A percentile compares a stretch with the other conserved stretches of the same genome.
Evolutionary conservation across 2,113 vertebrate genomes (phyloP).

Genomic region (Lampris incognitus): DNA sequence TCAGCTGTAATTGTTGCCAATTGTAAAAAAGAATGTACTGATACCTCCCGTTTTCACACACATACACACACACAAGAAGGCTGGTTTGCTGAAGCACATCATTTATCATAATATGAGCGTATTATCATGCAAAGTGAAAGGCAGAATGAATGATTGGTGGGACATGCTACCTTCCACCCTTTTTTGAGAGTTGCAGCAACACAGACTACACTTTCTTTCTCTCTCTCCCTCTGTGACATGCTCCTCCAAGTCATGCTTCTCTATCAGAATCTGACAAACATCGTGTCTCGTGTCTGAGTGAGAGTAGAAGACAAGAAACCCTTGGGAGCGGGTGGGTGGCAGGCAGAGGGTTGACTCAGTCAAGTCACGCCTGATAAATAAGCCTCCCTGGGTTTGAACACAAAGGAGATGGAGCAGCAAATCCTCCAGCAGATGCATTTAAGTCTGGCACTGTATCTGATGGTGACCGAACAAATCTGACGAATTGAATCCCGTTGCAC

Average conservation of each 20-base stretch:
- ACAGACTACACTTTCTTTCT: constrained; percentile 1
- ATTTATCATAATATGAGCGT: too few species aligned
- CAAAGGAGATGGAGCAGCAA: background rate
- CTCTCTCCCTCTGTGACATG: background rate
- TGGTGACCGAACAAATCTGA: background rate
- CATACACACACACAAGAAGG: too few species aligned
- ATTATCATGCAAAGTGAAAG: too few species aligned
- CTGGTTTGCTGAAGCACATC: too few species aligned
- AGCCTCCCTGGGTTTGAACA: background rate
- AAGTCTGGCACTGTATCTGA: background rate
- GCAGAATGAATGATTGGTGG: too few species aligned
- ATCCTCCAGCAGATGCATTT: background rate
- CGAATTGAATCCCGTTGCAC: background rate
- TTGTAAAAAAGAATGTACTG: too few species aligned
- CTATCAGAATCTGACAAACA: constrained; percentile 15
- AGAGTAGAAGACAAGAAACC: constrained; percentile 12
- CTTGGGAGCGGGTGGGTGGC: background rate
- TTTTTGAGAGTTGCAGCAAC: background rate
- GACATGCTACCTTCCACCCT: background rate
- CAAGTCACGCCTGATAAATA: background rate
- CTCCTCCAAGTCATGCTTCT: constrained; percentile 8
- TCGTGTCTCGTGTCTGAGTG: background rate
- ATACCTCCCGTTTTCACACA: too few species aligned
- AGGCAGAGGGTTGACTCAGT: background rate
- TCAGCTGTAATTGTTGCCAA: too few species aligned